Conservation (phyloP, 2,888 invertebrate species). For the Andrena bucephala region DNA sequence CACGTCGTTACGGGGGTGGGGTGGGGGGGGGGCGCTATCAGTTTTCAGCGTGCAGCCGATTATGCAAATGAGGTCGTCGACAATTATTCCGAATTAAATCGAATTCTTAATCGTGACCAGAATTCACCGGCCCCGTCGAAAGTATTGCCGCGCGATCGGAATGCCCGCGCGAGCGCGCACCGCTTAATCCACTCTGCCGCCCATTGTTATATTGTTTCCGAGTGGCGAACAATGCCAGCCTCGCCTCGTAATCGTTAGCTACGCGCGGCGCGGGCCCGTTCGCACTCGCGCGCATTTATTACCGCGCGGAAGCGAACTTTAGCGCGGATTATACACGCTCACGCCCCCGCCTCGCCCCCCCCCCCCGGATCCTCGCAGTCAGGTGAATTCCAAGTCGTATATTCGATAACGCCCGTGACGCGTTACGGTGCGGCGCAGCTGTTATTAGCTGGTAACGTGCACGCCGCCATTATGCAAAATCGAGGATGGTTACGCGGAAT, state of each 20-base stretch:
- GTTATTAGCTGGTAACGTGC: conserved; percentile 43
- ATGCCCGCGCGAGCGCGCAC: neutral
- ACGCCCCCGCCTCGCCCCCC: neutral
- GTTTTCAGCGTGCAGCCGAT: conserved; percentile 63
- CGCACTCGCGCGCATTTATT: conserved; percentile 40
- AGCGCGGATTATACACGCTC: conserved; percentile 29
- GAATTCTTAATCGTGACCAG: conserved; percentile 69
- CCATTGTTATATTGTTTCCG: conserved; percentile 55
- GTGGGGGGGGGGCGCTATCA: conserved; percentile 50
- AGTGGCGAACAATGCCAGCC: conserved; percentile 51
- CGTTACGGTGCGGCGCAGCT: conserved; percentile 18
- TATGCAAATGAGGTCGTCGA: conserved; percentile 62
- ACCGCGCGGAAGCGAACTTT: conserved; percentile 40
- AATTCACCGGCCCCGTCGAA: conserved; percentile 32
- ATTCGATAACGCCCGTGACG: conserved; percentile 30
- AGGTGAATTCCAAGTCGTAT: conserved; percentile 40
- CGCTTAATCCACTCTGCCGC: conserved; percentile 37
- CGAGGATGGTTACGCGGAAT: conserved; percentile 9
- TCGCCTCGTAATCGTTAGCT: conserved; percentile 42
- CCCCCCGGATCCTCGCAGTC: conserved; percentile 13
- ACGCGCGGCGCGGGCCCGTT: neutral
- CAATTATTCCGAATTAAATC: conserved; percentile 70
- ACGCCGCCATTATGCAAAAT: conserved; percentile 32
- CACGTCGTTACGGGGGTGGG: conserved; percentile 36
- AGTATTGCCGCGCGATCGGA: conserved; percentile 20